Base-by-base conservation (phyloP, 2,113 vertebrate genomes). In the Rhadina sibilatrix region DNA sequence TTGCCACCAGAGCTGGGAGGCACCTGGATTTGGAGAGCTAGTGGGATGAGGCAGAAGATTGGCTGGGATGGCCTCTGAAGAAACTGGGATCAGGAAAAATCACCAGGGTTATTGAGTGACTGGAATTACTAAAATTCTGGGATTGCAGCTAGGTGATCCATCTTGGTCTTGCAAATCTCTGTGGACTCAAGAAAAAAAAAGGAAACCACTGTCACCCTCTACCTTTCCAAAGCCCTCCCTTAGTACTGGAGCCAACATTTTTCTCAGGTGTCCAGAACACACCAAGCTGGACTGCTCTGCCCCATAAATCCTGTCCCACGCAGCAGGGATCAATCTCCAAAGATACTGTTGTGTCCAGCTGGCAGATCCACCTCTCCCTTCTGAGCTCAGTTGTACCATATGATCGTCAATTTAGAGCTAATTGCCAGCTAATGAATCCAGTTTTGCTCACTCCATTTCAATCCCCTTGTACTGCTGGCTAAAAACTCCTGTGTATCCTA, bases 351-450 rank as follows among this genome's bases (percentile, higher is more conserved):
- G 79, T 75, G 91, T 96, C 82, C 65, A 85, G 76, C 74, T 97
- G 95, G 85, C 95, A 91, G 69, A 93, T 84, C 31, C 4, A 44
- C 52, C 80, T 89, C 54, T 94, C 60, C 87, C 44, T 92, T 95
- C 93, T 44, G n/a, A 97, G 91, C 92, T 96, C 96, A 88, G 24
- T 89, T 49, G 70, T 66, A 54, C 89, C 23, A 44, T 78, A 80
- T 60, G 70, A 95, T 71, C 37, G 35, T 96, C 97, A 96, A 97
- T 97, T 97, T 90, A 30, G 60, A 97, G 88, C 83, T 98, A 97
- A 98, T 97, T 97, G 68, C 96, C 96, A 97, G 90, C 84, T 97
- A 97, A 97, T 90, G 44, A 98, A 97, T 95, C 95, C 90, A 84
- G 95, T 97, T 98, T 97, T 96, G 71, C 88, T 97, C 88, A 61